phyloP scores from a whole-genome alignment of 2,888 invertebrate genomes.

The Muscina levida region DNA sequence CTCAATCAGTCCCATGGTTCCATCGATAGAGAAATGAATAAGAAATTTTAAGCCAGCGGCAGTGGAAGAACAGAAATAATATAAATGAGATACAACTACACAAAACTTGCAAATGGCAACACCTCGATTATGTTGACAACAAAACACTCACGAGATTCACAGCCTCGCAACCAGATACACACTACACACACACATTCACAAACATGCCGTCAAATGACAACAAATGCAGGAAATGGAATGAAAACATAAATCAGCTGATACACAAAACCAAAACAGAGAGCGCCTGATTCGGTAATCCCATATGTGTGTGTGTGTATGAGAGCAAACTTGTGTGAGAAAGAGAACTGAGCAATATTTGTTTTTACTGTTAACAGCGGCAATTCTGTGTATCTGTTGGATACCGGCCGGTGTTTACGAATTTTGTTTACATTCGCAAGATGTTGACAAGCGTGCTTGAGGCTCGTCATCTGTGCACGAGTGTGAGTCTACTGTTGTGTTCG shows the following conservation, averaged over 20 bases:
- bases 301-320: background rate
- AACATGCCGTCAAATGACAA: slow-evolving; percentile 21
- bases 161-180: slow-evolving; percentile 21
- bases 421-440: slow-evolving; percentile 57
- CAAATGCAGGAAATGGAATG: slow-evolving; percentile 48
- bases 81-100: background rate
- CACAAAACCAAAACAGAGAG: background rate
- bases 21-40: no score
- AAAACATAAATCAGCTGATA: slow-evolving; percentile 64
- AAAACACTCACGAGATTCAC: slow-evolving; percentile 1
- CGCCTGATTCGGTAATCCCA: background rate
- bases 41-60: slow-evolving; percentile 1
- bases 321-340: slow-evolving; percentile 55
- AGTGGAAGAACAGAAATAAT: background rate
- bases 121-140: slow-evolving; percentile 27
- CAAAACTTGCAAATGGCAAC: slow-evolving; percentile 26
- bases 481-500: slow-evolving; percentile 18
- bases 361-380: slow-evolving; percentile 47
- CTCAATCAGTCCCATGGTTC: no score
- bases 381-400: slow-evolving; percentile 57
- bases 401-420: slow-evolving; percentile 72
- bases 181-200: background rate
- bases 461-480: slow-evolving; percentile 16
- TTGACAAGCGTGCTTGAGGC: slow-evolving; percentile 47
- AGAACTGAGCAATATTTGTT: slow-evolving; percentile 45